Percentiles rank a stretch among this genome's conserved stretches.
Conservation (phyloP, 2,113 vertebrate species). For the Mustela lutreola region DNA sequence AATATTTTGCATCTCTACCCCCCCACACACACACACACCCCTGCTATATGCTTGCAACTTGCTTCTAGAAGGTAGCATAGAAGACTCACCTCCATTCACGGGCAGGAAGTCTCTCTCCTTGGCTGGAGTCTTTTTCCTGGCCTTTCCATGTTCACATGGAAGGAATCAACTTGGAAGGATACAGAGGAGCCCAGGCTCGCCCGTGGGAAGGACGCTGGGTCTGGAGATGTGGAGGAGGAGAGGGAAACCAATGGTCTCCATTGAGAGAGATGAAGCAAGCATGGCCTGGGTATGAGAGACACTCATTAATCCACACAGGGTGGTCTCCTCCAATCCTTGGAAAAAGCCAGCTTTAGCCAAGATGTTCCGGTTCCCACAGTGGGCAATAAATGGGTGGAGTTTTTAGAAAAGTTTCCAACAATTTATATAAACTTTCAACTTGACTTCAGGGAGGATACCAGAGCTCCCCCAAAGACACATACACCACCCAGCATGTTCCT, state of each 20-base stretch:
- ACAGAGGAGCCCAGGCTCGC: not conserved
- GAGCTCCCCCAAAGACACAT: too few species aligned
- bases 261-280: not conserved
- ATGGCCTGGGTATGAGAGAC: rapidly evolving
- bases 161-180: not conserved
- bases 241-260: not conserved
- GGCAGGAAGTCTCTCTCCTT: not conserved
- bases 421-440: not conserved
- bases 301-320: not conserved
- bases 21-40: too few species aligned
- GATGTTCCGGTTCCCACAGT: not conserved
- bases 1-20: too few species aligned
- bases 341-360: not conserved
- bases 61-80: not conserved
- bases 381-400: not conserved
- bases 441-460: not conserved
- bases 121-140: not conserved
- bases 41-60: not conserved
- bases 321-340: not conserved
- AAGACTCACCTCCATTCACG: not conserved
- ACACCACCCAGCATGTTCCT: not conserved
- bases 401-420: not conserved
- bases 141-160: not conserved
- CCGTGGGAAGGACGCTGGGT: not conserved
- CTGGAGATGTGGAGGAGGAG: not conserved